A percentile compares a stretch with the other conserved stretches of the same genome.
Evolutionary conservation across 2,113 vertebrate genomes (phyloP).

Genomic region (Pterocles burchelli): DNA sequence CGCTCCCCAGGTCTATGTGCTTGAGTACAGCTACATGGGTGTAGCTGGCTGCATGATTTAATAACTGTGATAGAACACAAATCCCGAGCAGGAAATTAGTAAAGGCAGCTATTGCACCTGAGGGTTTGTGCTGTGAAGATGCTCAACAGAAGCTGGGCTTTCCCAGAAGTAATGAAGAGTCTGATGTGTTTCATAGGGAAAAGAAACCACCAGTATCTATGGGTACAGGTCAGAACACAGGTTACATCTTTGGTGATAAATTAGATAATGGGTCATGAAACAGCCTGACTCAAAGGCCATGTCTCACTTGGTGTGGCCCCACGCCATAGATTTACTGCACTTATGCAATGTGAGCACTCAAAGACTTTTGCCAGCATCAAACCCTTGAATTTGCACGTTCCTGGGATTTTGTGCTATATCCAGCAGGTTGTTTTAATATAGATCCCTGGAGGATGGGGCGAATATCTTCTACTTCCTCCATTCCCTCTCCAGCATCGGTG

Average conservation of each 20-base stretch:
- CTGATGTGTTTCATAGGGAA: neutral
- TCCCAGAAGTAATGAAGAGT: neutral
- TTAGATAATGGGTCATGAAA: neutral
- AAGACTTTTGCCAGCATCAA: neutral
- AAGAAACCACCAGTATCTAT: neutral
- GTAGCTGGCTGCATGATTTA: neutral
- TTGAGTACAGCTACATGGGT: neutral
- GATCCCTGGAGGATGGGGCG: neutral
- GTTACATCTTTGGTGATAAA: neutral
- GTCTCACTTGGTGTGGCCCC: neutral
- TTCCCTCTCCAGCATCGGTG: neutral
- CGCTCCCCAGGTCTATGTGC: neutral
- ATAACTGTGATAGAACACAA: neutral
- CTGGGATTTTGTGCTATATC: neutral
- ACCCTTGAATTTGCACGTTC: neutral
- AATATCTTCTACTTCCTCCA: neutral
- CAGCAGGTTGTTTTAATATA: neutral
- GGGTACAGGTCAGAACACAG: neutral
- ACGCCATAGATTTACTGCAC: neutral
- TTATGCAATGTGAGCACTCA: neutral
- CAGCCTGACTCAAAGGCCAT: neutral
- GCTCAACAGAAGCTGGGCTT: neutral
- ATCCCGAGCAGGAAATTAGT: neutral
- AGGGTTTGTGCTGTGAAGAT: neutral
- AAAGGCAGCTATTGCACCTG: neutral